A percentile compares a stretch with the other conserved stretches of the same genome.
These are phyloP conservation scores for Philopotamus ludificatus DNA, from an alignment of 1,140 invertebrate genomes.

Conservation along the genomic window DNA sequence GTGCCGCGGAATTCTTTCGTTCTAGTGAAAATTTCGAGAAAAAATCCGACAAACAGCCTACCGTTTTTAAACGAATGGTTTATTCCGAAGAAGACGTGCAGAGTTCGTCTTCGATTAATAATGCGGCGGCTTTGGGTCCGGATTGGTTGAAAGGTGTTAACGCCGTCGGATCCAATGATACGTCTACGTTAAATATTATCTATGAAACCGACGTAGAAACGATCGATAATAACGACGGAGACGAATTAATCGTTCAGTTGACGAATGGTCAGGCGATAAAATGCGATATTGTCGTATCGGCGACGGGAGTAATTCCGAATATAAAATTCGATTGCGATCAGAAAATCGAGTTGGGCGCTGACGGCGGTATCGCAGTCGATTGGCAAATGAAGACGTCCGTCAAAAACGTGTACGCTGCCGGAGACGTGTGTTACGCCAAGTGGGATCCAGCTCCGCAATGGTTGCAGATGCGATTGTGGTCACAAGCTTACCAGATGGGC, in stretches of 20 bases:
- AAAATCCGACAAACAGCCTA: constrained; percentile 44
- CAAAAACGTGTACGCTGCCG: constrained; percentile 85
- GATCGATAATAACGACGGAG: constrained; percentile 49
- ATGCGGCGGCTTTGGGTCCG: constrained; percentile 87
- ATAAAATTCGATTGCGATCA: constrained; percentile 58
- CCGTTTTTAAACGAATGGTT: constrained; percentile 64
- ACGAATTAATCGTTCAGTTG: constrained; percentile 73
- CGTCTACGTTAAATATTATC: constrained; percentile 57
- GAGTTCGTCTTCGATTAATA: constrained; percentile 48
- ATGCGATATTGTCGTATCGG: constrained; percentile 93
- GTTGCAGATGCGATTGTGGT: constrained; percentile 98
- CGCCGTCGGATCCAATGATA: constrained; percentile 57
- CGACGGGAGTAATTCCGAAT: constrained; percentile 87
- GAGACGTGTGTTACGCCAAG: constrained; percentile 82
- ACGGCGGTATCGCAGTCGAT: constrained; percentile 81
- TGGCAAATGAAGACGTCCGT: constrained; percentile 82
- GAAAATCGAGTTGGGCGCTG: constrained; percentile 61
- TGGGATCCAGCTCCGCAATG: constrained; percentile 83
- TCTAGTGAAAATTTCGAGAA: constrained; percentile 46
- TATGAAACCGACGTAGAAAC: constrained; percentile 72
- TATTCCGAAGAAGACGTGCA: constrained; percentile 61
- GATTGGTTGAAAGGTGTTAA: constrained; percentile 84
- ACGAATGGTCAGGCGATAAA: constrained; percentile 73
- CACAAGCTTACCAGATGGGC: constrained; percentile 97
- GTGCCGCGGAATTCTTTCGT: constrained; percentile 93